A percentile compares a stretch with the other conserved stretches of the same genome.
Evolutionary conservation across 1,140 invertebrate species (phyloP).

Genomic region (Drepana arcuata): DNA sequence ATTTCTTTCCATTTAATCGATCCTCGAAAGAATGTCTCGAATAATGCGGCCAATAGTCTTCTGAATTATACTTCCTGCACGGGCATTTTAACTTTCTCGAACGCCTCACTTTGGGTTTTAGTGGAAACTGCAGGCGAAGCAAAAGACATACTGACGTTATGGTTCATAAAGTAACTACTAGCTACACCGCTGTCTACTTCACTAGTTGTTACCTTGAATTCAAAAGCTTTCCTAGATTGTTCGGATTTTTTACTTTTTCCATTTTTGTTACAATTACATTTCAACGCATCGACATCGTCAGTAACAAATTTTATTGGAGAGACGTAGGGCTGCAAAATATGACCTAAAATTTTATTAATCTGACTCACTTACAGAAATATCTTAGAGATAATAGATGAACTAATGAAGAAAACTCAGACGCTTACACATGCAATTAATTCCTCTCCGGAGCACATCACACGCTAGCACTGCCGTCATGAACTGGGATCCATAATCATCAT

Average conservation of each 20-base stretch:
- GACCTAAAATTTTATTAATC: conserved; percentile 53
- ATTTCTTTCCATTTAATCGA: conserved; percentile 8
- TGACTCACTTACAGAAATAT: neutral
- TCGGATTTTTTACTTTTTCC: conserved; percentile 8
- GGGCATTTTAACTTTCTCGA: too few species aligned
- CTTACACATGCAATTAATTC: conserved; percentile 52
- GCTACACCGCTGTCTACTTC: too few species aligned
- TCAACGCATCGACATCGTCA: conserved; percentile 21
- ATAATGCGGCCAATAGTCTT: conserved; percentile 16
- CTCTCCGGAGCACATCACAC: conserved; percentile 41
- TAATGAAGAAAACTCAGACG: neutral
- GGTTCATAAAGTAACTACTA: too few species aligned
- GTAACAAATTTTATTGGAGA: conserved; percentile 48
- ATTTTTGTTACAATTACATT: conserved; percentile 3
- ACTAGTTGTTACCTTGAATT: conserved; percentile 11
- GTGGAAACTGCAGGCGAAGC: too few species aligned
- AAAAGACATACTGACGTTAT: too few species aligned
- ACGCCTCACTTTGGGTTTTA: too few species aligned
- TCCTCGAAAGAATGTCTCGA: conserved; percentile 18
- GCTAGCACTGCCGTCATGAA: conserved; percentile 47
- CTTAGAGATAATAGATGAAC: neutral
- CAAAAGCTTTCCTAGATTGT: conserved; percentile 6
- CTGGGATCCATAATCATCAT: conserved; percentile 49
- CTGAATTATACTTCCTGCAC: conserved; percentile 19
- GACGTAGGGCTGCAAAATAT: conserved; percentile 64